Evolutionary conservation across 1,140 invertebrate genomes (phyloP).

Genomic region (Listronotus oregonensis): DNA sequence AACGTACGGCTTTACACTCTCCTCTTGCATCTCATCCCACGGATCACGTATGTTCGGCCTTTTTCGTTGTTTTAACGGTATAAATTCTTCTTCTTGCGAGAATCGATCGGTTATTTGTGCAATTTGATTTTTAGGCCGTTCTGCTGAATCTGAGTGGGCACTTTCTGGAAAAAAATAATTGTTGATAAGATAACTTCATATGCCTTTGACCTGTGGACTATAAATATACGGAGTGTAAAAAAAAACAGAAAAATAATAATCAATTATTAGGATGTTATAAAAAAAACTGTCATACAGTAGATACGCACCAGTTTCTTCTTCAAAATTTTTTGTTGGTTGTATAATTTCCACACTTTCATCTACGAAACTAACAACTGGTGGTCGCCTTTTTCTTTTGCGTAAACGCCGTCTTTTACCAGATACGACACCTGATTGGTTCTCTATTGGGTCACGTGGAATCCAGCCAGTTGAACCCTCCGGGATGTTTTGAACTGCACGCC

Average conservation of each 20-base stretch:
- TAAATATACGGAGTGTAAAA: too few relatives aligned
- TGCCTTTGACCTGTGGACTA: too few relatives aligned
- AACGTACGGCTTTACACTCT: constrained; percentile 37
- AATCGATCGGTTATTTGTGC: too few relatives aligned
- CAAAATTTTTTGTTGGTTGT: constrained; percentile 5
- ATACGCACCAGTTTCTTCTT: background rate
- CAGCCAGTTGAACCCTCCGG: constrained; percentile 39
- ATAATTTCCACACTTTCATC: constrained; percentile 5
- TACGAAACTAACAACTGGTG: constrained; percentile 38
- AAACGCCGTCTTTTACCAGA: constrained; percentile 55
- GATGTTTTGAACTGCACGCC: constrained; percentile 55
- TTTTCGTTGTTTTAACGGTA: constrained; percentile 39
- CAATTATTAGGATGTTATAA: too few relatives aligned
- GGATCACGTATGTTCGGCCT: constrained; percentile 27
- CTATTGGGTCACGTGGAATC: constrained; percentile 40
- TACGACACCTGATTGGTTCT: constrained; percentile 45
- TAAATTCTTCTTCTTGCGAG: too few relatives aligned
- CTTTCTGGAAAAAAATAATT: too few relatives aligned
- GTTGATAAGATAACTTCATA: too few relatives aligned
- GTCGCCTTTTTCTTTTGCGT: constrained; percentile 61
- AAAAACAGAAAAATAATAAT: too few relatives aligned
- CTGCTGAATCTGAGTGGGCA: constrained; percentile 7
- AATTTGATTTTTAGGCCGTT: background rate
- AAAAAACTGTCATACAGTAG: too few relatives aligned
- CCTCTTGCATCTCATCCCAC: constrained; percentile 49